A percentile compares a stretch with the other conserved stretches of the same genome.
Evolutionary conservation across 1,140 invertebrate species (phyloP).

Genomic region (Drosophila trapezifrons): DNA sequence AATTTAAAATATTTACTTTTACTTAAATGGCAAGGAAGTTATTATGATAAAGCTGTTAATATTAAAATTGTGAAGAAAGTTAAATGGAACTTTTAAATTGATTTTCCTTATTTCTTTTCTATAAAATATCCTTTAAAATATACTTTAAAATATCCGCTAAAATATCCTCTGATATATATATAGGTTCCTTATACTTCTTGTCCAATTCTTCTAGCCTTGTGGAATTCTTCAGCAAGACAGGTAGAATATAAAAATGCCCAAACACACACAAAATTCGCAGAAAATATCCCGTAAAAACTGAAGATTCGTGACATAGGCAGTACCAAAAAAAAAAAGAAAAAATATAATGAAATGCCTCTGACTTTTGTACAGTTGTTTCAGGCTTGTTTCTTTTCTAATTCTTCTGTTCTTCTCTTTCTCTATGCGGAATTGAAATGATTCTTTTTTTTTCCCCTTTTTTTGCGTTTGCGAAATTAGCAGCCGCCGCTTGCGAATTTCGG

Average conservation of each 20-base stretch:
- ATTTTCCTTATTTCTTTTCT: too few relatives aligned
- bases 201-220: neutral
- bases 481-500: constrained; percentile 43
- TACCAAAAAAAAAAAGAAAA: constrained; percentile 5
- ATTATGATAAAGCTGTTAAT: too few relatives aligned
- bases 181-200: neutral
- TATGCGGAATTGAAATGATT: constrained; percentile 44
- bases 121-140: too few relatives aligned
- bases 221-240: constrained; percentile 3
- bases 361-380: constrained; percentile 60
- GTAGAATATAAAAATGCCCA: constrained; percentile 18
- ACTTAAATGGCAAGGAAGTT: too few relatives aligned
- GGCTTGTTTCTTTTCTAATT: constrained; percentile 29
- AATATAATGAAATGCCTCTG: constrained; percentile 21
- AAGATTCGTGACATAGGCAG: constrained; percentile 28
- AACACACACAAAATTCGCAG: constrained; percentile 9
- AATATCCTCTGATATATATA: too few relatives aligned
- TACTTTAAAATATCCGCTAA: too few relatives aligned
- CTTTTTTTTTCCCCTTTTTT: constrained; percentile 13
- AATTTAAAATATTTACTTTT: too few relatives aligned
- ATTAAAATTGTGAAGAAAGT: too few relatives aligned
- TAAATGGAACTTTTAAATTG: too few relatives aligned
- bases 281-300: constrained; percentile 22
- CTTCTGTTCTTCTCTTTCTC: constrained; percentile 15
- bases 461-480: constrained; percentile 68